Base-by-base conservation (phyloP, 92 coral and sea anemone genomes). In the Micromussa lordhowensis region DNA sequence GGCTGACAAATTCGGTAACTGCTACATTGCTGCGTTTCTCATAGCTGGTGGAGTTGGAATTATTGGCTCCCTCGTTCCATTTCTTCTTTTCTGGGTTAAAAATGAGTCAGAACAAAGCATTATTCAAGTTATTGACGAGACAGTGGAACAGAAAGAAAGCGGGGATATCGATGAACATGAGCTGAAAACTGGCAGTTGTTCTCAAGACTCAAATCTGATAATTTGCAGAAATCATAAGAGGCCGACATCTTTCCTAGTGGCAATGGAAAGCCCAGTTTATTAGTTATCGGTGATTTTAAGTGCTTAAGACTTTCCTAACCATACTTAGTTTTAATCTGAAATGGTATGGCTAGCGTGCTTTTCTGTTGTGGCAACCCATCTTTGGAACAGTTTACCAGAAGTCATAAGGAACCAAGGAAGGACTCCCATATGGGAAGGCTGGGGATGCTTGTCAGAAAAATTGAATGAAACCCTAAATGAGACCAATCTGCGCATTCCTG, bases 21-120 rank as follows among this genome's bases (percentile, higher is more conserved):
- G n/a, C n/a, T 86, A 86, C 58, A 61, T 31, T 78, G 69, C 78
- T 16, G 89, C 89, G 35, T 86, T 86, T 78, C 84, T 86, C 21
- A 29, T 86, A 78, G 84, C 84, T 24, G 89, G 89, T 68, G 84
- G 78, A 49, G 78, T 77, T 31, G 77, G 79, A 35, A 34, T 86
- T 4, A 35, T 86, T 38, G 82, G 66, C 15, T 86, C 83, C 6
- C 38, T 79, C 48, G 29, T 86, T 40, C 89, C 84, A 32, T 86
- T 79, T 66, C 21, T 58, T 18, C 68, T 78, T 78, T 51, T 78
- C 11, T 75, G 68, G 8, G 21, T 70, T 8, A 40, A 66, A 68
- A 18, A 6, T 32, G 53, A 79, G 32, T 16, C 66, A n/a, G 55
- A 76, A 28, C n/a, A 75, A 28, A 26, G 1, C 57, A 7, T 15